Evolutionary conservation across 2,888 invertebrate genomes (phyloP), one percentile per base, ranked within the genome.

Genomic region (Dione juno): DNA sequence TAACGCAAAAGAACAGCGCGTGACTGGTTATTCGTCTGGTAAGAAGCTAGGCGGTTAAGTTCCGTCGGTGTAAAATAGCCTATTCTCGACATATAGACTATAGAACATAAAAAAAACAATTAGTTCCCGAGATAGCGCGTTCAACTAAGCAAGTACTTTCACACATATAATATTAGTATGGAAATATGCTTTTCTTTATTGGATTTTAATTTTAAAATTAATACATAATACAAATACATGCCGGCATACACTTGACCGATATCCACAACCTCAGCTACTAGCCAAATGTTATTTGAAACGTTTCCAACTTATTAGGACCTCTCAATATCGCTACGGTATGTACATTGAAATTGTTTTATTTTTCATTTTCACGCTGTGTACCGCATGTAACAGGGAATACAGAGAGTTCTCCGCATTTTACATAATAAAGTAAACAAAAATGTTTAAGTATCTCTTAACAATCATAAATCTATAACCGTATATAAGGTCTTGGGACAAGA

Each of bases 221-320:
- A 37, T 8, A 35, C 9, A 9, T 14, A 14, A 52, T n/a, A 16
- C n/a, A 11, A 37, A 48, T 50, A 52, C 40, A 65, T 19, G 11
- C 11, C n/a, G 6, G 37, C 35, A 50, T 52, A 40, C 64, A 65
- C 64, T 65, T 65, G 64, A 65, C 64, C 64, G 52, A 65, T 16
- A 50, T 65, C 37, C 19, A 40, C 37, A 65, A 52, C 64, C 50
- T 65, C 52, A 35, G 64, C 50, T 40, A 16, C 19, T 37, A 65
- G 64, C 64, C 64, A 65, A 65, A 65, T 35, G 21, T 19, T 65
- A 19, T 65, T 65, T 65, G 64, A 65, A 65, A 16, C 21, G 11
- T 35, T 50, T 65, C 64, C 64, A 65, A 65, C 50, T 52, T 52
- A 63, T 35, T 48, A 63, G 48, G 48, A 48, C 14, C 48, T 35